These are phyloP conservation scores for Furnarius figulus DNA, from an alignment of 2,113 vertebrate species.

Conservation along the genomic window DNA sequence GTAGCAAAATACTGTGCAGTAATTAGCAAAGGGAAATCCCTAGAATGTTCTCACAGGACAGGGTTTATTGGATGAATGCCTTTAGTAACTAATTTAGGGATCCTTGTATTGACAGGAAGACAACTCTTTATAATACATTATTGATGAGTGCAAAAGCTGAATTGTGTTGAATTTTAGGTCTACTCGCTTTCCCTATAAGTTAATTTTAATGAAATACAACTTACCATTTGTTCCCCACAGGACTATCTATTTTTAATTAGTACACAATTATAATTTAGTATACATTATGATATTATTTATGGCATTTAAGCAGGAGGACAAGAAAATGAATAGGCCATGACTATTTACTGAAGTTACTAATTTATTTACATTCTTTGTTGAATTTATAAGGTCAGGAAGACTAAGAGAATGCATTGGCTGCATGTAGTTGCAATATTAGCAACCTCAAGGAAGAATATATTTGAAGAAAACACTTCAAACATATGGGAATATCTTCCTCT, in stretches of 20 bases:
- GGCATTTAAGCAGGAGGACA: neutral
- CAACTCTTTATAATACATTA: constrained; percentile 11
- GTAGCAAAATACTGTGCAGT: neutral
- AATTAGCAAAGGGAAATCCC: neutral
- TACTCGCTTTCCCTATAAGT: neutral
- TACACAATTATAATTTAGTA: neutral
- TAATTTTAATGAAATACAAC: neutral
- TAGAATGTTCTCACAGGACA: neutral
- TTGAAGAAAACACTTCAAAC: neutral
- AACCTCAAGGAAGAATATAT: neutral
- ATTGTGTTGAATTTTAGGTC: neutral
- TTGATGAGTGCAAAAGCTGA: neutral
- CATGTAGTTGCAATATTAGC: neutral
- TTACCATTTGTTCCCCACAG: neutral
- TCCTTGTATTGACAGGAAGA: neutral
- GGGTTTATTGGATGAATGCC: neutral
- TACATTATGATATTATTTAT: neutral
- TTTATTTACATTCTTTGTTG: neutral
- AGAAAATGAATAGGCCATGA: neutral
- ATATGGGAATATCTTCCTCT: neutral
- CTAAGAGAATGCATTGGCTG: neutral
- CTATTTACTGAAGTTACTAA: neutral
- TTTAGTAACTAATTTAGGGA: neutral
- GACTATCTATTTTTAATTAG: constrained; percentile 12
- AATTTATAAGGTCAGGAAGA: neutral